Evolutionary conservation across 1,140 invertebrate species (phyloP), one percentile per base, ranked within the genome.

Genomic region (Bombyx mandarina): DNA sequence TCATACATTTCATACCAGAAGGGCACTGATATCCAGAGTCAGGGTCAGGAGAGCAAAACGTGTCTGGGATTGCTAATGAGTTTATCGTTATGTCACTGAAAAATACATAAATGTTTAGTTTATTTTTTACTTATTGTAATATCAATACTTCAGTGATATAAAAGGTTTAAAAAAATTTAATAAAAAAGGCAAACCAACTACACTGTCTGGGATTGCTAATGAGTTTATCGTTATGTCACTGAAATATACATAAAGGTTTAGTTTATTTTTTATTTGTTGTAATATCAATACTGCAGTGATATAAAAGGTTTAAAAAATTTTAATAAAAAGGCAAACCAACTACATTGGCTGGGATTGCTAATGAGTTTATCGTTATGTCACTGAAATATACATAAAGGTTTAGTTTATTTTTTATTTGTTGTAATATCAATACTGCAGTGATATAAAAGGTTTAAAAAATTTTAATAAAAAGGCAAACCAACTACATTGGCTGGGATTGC

Each of bases 401-500:
- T 6, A 42, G 8, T 53, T 43, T 35, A 35, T 10, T 53, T 10
- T 9, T 42, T 42, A 53, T 8, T 43, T 53, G 6, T 8, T 53
- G 7, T 9, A 26, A 35, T 35, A 35, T 35, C 26, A 35, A 35
- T 35, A 35, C 26, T 35, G 1, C 26, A 35, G 26, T 7, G 93
- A 92, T 52, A 99, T 88, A 66, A 97, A 92, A 51, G 99, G 89
- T 83, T 98, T 96, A 89, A 98, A 93, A 84, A 99, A 99, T 63
- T 94, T 94, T 96, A 99, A 98, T 56, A 95, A 54, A 91, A 87
- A 2, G 98, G 98, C 89, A 99, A 99, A 72, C 97, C 95, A n/a
- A n/a, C n/a, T n/a, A n/a, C n/a, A n/a, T n/a, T 98, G 77, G 99
- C 99, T 2, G 98, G 99, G 71, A 99, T 99, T 2, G 98, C 97